Evolutionary conservation across 2,113 vertebrate genomes (phyloP), one percentile per base, ranked within the genome.

Genomic region (Anolis carolinensis): DNA sequence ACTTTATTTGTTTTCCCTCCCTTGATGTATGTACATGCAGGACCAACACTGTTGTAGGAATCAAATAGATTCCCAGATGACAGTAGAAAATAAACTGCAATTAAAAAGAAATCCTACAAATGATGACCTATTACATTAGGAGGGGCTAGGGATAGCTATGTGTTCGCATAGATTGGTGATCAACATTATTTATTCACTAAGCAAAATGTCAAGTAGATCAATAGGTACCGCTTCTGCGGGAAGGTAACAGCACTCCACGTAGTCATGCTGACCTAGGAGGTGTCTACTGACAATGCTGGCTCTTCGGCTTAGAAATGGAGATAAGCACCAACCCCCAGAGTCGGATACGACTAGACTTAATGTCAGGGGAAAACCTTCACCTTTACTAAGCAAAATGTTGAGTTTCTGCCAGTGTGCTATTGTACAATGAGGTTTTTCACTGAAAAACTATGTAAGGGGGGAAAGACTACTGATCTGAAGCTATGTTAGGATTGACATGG

Each of bases 1-100:
- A 72, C 21, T 81, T 89, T 87, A 81, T 84, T 90, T 90, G 73
- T 89, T 94, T 93, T 84, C 89, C 68, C 44, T 92, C 82, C 79
- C 82, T 93, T 93, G 89, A 94, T 92, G 90, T 93, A 88, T 91
- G 89, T 93, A 88, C 81, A 89, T 94, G 86, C 85, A 91, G 88
- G 92, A 85, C 76, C 88, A 90, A 89, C 90, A 94, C 89, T 93
- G 91, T 93, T 93, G 85, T 91, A 65, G 83, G 83, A 91, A 87
- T 87, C 83, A 91, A 65, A 89, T 87, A 87, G 21, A 23, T 9
- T 55, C 52, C 16, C 52, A 55, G 16, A 10, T 55, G 52, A 14
- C 52, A 55, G 52, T 55, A 11, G 52, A 55, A 55, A 55, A 55
- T 55, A 55, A 55, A 55, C 52, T 55, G 10, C 52, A 55, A 55